Conservation (phyloP, 2,797 vertebrate genomes). For the Pseudocheirus occidentalis region DNA sequence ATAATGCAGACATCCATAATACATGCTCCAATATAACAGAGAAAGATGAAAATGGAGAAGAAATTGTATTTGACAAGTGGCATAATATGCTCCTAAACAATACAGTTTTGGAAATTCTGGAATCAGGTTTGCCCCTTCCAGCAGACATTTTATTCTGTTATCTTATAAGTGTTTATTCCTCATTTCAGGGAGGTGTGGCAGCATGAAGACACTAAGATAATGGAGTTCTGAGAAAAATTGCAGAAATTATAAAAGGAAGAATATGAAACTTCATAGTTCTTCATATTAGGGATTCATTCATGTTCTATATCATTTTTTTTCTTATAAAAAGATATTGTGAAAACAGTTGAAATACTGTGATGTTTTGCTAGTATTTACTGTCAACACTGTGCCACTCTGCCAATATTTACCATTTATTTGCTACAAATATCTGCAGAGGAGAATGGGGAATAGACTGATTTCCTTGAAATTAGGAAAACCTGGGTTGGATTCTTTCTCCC, state of each 20-base stretch:
- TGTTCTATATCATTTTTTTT: neutral
- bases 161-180: neutral
- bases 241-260: constrained; percentile 39
- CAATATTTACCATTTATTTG: neutral
- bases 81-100: neutral
- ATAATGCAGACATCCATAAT: constrained; percentile 12
- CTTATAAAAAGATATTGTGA: constrained; percentile 19
- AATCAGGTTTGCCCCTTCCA: neutral
- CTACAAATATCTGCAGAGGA: neutral
- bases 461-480: neutral
- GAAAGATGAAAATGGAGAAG: neutral
- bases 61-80: neutral
- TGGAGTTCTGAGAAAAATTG: constrained; percentile 28
- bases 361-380: neutral
- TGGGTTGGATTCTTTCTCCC: neutral
- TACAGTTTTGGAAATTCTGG: neutral
- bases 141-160: neutral
- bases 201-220: constrained; percentile 16
- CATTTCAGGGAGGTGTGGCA: neutral
- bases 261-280: constrained; percentile 19
- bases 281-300: neutral
- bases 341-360: constrained; percentile 7
- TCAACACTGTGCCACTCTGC: neutral
- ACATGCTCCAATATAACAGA: constrained; percentile 21
- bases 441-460: neutral